phyloP scores from a whole-genome alignment of 2,888 invertebrate species.

The Timema cristinae region DNA sequence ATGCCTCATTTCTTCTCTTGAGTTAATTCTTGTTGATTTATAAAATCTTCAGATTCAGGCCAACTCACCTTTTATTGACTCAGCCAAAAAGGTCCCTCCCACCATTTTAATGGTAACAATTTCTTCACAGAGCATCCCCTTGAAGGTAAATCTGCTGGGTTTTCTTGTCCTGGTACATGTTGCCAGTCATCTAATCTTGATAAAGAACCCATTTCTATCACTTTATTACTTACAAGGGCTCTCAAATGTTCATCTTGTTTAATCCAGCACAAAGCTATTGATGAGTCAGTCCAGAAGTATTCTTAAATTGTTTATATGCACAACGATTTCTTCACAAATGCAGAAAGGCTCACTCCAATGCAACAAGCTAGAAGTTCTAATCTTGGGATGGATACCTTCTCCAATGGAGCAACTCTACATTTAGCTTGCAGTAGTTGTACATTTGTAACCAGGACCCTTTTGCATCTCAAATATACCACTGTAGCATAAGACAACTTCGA shows the following conservation, averaged over 20 bases:
- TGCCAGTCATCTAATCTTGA: slow-evolving; percentile 24
- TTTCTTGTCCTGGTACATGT: slow-evolving; percentile 31
- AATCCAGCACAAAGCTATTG: slow-evolving; percentile 32
- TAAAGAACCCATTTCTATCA: slow-evolving; percentile 25
- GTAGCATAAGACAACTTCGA: background rate
- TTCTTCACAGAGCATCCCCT: slow-evolving; percentile 24
- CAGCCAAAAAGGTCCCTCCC: slow-evolving; percentile 29
- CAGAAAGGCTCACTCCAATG: slow-evolving; percentile 27
- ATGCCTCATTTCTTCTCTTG: background rate
- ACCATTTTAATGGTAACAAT: slow-evolving; percentile 28
- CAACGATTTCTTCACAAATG: background rate
- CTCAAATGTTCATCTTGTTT: slow-evolving; percentile 29
- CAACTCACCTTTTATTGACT: background rate
- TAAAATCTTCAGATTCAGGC: background rate
- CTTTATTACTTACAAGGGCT: slow-evolving; percentile 31
- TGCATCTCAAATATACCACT: background rate
- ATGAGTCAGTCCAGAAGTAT: slow-evolving; percentile 29
- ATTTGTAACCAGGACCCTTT: background rate
- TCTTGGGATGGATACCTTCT: slow-evolving; percentile 29
- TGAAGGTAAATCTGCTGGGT: slow-evolving; percentile 34
- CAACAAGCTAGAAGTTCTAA: slow-evolving; percentile 33
- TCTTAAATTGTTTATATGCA: slow-evolving; percentile 8
- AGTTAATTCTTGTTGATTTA: background rate
- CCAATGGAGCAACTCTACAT: slow-evolving; percentile 31
- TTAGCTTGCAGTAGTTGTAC: slow-evolving; percentile 28